These are phyloP conservation scores for Halcyon chelicuti DNA, from an alignment of 2,797 vertebrate genomes.

Conservation along the genomic window DNA sequence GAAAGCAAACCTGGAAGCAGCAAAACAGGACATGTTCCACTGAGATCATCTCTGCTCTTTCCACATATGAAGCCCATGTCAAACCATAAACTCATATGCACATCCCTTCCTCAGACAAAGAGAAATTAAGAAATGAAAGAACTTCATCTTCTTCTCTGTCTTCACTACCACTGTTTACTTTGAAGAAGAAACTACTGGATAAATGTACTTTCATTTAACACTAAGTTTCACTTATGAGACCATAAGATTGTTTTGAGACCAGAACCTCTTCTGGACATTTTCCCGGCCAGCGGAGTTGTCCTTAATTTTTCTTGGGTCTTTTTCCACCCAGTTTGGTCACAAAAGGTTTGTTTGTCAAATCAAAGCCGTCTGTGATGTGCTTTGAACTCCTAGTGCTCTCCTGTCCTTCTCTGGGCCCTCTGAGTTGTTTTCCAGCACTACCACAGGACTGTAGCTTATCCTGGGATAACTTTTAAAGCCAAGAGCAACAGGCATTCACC, in stretches of 20 bases:
- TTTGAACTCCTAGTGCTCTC: neutral
- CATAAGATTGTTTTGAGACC: neutral
- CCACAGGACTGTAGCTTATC: neutral
- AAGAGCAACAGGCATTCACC: neutral
- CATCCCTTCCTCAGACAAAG: fast-evolving
- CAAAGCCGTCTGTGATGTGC: neutral
- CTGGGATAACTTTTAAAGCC: neutral
- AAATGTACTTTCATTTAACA: neutral
- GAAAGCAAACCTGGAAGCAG: neutral
- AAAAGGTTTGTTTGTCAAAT: neutral
- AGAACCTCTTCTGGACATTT: neutral
- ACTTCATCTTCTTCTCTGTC: neutral
- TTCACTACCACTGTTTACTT: neutral
- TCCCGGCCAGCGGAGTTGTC: neutral
- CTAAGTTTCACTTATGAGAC: neutral
- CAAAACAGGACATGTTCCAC: neutral
- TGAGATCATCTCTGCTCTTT: neutral
- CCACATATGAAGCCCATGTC: neutral
- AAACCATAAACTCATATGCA: neutral
- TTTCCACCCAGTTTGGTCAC: neutral
- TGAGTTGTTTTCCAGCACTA: neutral
- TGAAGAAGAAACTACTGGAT: neutral
- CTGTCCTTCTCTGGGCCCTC: neutral
- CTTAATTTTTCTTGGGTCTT: neutral
- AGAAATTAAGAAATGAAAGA: neutral